These are phyloP conservation scores for Odontamblyopus rebecca DNA, from an alignment of 2,797 vertebrate species.

Conservation along the genomic window DNA sequence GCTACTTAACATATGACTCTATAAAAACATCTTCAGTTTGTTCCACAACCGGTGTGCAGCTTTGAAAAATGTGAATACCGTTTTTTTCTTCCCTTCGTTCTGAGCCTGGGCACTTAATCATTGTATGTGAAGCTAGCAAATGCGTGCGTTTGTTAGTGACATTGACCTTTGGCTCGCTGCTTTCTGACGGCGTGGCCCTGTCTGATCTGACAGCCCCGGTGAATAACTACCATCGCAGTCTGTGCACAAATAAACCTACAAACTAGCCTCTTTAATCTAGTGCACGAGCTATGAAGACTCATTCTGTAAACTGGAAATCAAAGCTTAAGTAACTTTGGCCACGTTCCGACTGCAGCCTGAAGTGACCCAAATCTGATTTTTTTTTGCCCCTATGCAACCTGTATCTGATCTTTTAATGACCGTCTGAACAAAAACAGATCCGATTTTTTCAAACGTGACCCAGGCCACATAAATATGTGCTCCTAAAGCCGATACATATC, in stretches of 20 bases:
- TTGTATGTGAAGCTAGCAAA: neutral
- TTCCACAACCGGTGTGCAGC: neutral
- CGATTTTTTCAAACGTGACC: no score
- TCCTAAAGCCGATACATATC: no score
- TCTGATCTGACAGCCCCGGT: neutral
- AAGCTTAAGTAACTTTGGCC: neutral
- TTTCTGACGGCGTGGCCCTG: slow-evolving; percentile 1
- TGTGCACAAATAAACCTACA: neutral
- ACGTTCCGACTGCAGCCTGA: no score
- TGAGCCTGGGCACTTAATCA: slow-evolving; percentile 2
- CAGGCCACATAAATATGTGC: no score
- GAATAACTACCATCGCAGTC: slow-evolving; percentile 4
- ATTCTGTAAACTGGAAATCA: neutral
- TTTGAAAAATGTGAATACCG: neutral
- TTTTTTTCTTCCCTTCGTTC: neutral
- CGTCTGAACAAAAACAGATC: no score
- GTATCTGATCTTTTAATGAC: no score
- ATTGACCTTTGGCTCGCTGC: slow-evolving; percentile 12
- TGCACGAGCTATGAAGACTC: neutral
- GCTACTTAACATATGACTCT: neutral
- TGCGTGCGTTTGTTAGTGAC: neutral
- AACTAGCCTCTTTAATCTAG: neutral
- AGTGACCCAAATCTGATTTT: no score
- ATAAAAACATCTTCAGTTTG: neutral
- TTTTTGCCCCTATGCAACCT: no score